Conservation (phyloP, 2,888 invertebrate genomes). For the Papilio demoleus region DNA sequence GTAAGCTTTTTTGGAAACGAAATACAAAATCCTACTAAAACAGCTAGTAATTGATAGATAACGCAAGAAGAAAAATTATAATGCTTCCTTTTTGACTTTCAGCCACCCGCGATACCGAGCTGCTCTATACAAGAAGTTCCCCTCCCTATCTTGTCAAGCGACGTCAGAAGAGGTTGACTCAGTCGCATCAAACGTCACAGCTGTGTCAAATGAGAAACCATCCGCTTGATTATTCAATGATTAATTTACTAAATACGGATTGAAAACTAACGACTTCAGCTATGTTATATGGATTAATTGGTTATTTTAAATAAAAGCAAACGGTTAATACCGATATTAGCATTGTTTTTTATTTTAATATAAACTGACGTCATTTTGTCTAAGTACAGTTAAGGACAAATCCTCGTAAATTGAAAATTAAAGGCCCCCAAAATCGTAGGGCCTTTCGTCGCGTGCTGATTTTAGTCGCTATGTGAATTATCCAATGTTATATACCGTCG, state of each 20-base stretch:
- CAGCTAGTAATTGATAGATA: no score
- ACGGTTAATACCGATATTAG: conserved; percentile 14
- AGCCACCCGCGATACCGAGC: conserved; percentile 39
- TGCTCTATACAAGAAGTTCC: conserved; percentile 39
- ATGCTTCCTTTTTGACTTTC: no score
- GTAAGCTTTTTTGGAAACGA: no score
- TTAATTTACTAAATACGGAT: neutral
- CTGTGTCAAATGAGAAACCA: conserved; percentile 35
- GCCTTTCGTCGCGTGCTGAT: no score
- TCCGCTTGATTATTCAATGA: conserved; percentile 14
- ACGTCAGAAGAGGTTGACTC: conserved; percentile 33
- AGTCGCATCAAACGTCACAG: conserved; percentile 29
- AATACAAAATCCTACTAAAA: no score
- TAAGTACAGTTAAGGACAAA: neutral
- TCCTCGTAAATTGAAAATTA: no score
- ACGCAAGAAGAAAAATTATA: no score
- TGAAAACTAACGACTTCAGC: conserved; percentile 24
- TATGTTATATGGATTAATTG: conserved; percentile 6
- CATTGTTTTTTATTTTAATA: conserved; percentile 13
- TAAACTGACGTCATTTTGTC: neutral
- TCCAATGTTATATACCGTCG: no score
- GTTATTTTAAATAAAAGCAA: conserved; percentile 23
- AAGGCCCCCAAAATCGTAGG: no score
- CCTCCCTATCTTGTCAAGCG: conserved; percentile 26
- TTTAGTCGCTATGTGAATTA: no score